Conservation (phyloP, 1,140 invertebrate genomes). For the Telenomus remus region DNA sequence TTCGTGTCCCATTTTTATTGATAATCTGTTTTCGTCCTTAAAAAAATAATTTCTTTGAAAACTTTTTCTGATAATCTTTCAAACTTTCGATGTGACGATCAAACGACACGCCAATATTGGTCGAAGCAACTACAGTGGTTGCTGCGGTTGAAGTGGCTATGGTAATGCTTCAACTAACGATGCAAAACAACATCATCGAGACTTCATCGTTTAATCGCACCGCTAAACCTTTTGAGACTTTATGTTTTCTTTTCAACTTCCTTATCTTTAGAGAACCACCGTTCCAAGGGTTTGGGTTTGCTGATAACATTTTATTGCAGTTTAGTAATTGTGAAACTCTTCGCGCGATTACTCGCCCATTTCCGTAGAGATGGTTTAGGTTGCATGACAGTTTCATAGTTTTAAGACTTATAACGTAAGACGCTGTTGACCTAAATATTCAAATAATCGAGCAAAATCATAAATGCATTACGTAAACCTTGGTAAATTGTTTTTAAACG, state of each 20-base stretch:
- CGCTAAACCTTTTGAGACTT: slow-evolving; percentile 19
- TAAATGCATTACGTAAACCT: no score
- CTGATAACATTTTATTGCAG: no score
- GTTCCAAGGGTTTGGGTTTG: no score
- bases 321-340: no score
- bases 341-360: no score
- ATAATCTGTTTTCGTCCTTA: slow-evolving; percentile 33
- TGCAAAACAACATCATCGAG: slow-evolving; percentile 46
- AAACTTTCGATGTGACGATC: slow-evolving; percentile 64
- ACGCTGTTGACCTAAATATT: no score
- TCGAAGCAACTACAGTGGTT: slow-evolving; percentile 42
- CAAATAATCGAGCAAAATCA: no score
- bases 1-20: neutral
- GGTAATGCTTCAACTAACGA: slow-evolving; percentile 28
- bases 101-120: slow-evolving; percentile 58
- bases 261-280: no score
- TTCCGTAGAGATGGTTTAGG: no score
- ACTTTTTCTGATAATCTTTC: slow-evolving; percentile 20
- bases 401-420: no score
- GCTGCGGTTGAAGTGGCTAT: slow-evolving; percentile 46
- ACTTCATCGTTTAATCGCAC: slow-evolving; percentile 25
- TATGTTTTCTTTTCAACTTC: slow-evolving; percentile 13
- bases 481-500: no score
- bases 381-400: no score
- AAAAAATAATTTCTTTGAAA: slow-evolving; percentile 19